These are phyloP conservation scores for Luffia ferchaultella DNA, from an alignment of 2,888 invertebrate species.

Conservation along the genomic window DNA sequence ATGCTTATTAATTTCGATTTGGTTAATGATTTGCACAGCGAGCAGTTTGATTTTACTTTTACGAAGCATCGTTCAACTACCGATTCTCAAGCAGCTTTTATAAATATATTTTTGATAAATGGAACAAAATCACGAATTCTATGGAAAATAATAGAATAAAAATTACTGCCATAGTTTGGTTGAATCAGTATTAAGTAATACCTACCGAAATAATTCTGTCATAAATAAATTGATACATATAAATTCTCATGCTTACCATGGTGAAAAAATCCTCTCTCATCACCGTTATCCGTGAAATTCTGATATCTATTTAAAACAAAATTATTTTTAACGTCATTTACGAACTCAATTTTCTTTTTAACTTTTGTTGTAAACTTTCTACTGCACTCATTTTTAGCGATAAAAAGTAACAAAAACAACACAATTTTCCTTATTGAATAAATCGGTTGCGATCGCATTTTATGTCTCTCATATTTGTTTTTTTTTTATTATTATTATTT, in stretches of 20 bases:
- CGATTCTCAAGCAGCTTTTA: too few relatives aligned
- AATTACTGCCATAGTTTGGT: too few relatives aligned
- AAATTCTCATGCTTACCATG: slow-evolving; percentile 25
- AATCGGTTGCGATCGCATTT: slow-evolving; percentile 33
- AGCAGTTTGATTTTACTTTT: too few relatives aligned
- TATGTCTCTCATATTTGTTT: slow-evolving; percentile 18
- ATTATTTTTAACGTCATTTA: slow-evolving; percentile 8
- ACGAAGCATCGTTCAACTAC: too few relatives aligned
- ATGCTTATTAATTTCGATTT: too few relatives aligned
- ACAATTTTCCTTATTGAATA: slow-evolving; percentile 22
- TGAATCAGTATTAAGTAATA: too few relatives aligned
- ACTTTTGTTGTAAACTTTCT: slow-evolving; percentile 15
- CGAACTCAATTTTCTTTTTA: slow-evolving; percentile 24
- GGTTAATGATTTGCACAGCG: too few relatives aligned
- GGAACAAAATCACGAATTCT: too few relatives aligned
- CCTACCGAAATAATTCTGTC: too few relatives aligned
- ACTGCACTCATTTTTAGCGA: slow-evolving; percentile 13
- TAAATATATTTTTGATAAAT: too few relatives aligned
- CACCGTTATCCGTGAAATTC: slow-evolving; percentile 18
- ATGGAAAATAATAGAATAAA: too few relatives aligned
- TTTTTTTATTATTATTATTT: background rate
- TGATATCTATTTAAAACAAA: slow-evolving; percentile 1
- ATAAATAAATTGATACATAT: too few relatives aligned
- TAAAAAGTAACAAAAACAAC: slow-evolving; percentile 25
- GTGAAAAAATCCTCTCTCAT: slow-evolving; percentile 32